Conservation (phyloP, 2,797 vertebrate genomes). For the Pseudotriccus pelzelni region DNA sequence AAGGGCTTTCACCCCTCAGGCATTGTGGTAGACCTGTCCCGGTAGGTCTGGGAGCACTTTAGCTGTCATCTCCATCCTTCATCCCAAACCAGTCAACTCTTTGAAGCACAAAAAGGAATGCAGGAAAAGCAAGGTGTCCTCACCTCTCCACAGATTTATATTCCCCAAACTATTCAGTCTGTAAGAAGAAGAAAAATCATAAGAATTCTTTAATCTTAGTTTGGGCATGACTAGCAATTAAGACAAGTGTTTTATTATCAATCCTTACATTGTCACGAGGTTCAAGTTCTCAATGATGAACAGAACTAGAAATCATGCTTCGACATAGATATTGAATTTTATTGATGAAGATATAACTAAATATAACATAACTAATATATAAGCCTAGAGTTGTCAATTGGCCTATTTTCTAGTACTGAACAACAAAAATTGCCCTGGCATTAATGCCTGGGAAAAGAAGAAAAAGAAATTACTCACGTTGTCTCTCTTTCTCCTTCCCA, state of each 20-base stretch:
- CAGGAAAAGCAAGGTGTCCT: neutral
- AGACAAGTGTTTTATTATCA: neutral
- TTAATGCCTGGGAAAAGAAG: neutral
- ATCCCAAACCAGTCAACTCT: neutral
- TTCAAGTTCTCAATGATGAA: neutral
- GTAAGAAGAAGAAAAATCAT: neutral
- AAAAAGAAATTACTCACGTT: neutral
- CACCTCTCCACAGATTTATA: neutral
- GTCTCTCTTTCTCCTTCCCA: neutral
- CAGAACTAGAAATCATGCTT: neutral
- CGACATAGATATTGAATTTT: neutral
- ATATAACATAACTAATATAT: neutral
- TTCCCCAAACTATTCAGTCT: neutral
- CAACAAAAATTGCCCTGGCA: neutral
- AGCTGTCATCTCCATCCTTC: neutral
- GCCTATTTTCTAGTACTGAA: neutral
- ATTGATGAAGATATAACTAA: neutral
- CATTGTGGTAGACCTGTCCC: accelerated
- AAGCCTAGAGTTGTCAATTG: neutral
- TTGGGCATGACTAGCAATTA: neutral
- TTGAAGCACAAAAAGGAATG: neutral
- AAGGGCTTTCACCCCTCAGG: neutral
- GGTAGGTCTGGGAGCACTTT: neutral
- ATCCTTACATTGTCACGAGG: neutral
- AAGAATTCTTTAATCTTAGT: neutral